Evolutionary conservation across 2,113 vertebrate genomes (phyloP), one percentile per base, ranked within the genome.

Genomic region (Hippocampus zosterae): DNA sequence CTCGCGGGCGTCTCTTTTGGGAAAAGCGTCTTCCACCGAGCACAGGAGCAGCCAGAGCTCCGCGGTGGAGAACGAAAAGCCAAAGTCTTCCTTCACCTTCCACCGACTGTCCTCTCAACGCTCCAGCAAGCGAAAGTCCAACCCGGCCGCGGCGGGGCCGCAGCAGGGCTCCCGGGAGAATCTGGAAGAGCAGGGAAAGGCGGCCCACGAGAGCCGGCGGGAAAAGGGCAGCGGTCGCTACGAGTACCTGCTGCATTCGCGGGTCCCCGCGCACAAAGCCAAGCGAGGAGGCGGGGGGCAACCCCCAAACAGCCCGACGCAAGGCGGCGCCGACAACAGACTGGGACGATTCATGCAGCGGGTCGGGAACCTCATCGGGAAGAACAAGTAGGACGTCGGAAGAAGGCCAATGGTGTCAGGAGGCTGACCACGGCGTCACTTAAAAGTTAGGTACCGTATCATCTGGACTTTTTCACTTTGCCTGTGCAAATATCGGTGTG

Each of bases 341-440:
- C 88, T 98, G 78, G 93, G 93, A 41, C 91, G 92, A 27, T 93
- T 98, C 86, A 95, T 98, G 92, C 96, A 98, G 68, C 93, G 93
- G 57, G 76, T 92, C 0, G 95, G 95, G 48, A 94, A 90, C 74
- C 89, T 98, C 2, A 92, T 95, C 13, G 75, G 89, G 79, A 98
- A 96, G 89, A 95, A 84, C 81, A 95, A 98, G 76, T 95, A 78
- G 65, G 48, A 60, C 0, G 5, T 19, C 2, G n/a, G 10, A 11
- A 57, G 33, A 52, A 19, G 48, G 48, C 5, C 16, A 8, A 12
- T 7, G n/a, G 25, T 62, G 23, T 70, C 42, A 65, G 41, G 40
- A 48, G 68, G 25, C 60, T 64, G 3, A 25, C 23, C 5, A 29
- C 15, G 13, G 27, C 1, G 19, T n/a, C 18, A 13, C 7, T n/a